Evolutionary conservation across 2,888 invertebrate species (phyloP).

Genomic region (Atherix ibis): DNA sequence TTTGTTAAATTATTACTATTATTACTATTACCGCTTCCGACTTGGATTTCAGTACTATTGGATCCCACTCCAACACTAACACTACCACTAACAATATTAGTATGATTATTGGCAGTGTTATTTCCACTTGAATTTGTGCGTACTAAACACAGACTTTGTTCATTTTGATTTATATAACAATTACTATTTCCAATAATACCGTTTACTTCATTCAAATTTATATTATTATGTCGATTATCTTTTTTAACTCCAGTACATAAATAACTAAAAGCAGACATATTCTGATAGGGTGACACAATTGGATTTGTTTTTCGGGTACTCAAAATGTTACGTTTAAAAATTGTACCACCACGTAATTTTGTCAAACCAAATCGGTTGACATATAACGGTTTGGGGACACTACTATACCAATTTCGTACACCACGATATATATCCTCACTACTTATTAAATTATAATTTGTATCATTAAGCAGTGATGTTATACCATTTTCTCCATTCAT

Average conservation of each 20-base stretch:
- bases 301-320: conserved; percentile 5
- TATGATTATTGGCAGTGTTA: neutral
- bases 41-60: no score
- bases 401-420: conserved; percentile 5
- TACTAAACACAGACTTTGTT: neutral
- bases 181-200: neutral
- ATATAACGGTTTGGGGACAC: conserved; percentile 7
- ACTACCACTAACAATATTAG: neutral
- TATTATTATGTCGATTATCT: neutral
- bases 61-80: no score
- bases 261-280: neutral
- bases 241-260: no score
- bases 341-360: conserved; percentile 7
- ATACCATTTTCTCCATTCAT: neutral
- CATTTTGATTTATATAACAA: neutral
- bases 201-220: neutral
- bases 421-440: neutral
- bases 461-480: neutral
- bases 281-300: neutral
- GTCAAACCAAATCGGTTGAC: conserved; percentile 8
- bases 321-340: conserved; percentile 8
- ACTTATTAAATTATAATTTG: no score
- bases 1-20: neutral
- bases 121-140: neutral
- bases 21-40: no score